A percentile compares a stretch with the other conserved stretches of the same genome.
Conservation (phyloP, 2,797 vertebrate genomes). For the Saxicola maurus region DNA sequence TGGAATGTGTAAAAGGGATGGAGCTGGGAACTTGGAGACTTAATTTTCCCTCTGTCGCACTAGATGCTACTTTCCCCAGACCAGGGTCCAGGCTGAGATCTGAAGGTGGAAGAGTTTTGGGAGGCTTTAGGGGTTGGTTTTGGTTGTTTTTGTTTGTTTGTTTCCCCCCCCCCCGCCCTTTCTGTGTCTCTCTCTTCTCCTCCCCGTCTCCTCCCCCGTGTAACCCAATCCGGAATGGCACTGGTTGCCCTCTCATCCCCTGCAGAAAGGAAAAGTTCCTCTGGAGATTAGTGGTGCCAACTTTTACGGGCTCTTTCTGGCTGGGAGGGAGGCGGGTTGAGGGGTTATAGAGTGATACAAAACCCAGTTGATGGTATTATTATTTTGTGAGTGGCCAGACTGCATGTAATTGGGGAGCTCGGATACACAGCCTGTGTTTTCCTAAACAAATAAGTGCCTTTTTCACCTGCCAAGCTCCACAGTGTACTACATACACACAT, state of each 20-base stretch:
- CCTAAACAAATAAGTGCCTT: neutral
- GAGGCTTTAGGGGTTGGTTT: neutral
- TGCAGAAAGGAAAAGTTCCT: neutral
- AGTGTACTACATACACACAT: neutral
- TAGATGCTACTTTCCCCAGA: neutral
- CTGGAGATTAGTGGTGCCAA: neutral
- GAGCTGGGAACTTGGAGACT: neutral
- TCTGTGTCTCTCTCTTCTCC: neutral
- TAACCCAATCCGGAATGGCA: rapidly evolving
- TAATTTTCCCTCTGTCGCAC: neutral
- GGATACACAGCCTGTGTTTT: neutral
- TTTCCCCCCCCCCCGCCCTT: rapidly evolving
- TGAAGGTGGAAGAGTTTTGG: neutral
- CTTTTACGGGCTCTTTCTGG: neutral
- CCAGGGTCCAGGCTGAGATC: neutral
- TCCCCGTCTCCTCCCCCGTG: rapidly evolving
- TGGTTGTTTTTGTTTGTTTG: neutral
- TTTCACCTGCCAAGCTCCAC: neutral
- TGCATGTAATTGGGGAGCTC: neutral
- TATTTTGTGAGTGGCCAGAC: neutral
- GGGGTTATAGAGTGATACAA: neutral
- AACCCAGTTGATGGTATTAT: neutral
- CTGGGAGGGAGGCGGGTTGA: rapidly evolving
- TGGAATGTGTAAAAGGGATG: neutral
- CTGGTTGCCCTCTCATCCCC: neutral